phyloP scores from a whole-genome alignment of 2,113 vertebrate species.

The Philantomba maxwellii region DNA sequence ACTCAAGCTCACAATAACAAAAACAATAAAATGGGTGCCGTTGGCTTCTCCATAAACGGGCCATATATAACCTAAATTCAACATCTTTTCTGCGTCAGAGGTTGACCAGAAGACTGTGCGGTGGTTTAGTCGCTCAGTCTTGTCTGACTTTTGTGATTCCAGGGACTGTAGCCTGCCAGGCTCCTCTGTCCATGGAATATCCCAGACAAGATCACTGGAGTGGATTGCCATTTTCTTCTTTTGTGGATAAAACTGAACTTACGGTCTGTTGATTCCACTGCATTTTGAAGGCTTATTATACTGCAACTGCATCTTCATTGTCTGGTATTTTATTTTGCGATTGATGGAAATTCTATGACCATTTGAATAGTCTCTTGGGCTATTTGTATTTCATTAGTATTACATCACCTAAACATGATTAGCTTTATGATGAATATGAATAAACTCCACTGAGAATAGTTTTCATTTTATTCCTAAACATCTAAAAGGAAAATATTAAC shows the following conservation, averaged over 20 bases:
- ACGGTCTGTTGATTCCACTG: neutral
- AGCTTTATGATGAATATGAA: constrained; percentile 1
- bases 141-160: neutral
- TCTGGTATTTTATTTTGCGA: neutral
- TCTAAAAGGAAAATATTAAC: neutral
- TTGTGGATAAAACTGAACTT: constrained; percentile 30
- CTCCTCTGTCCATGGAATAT: neutral
- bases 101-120: neutral
- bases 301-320: neutral
- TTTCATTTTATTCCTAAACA: constrained; percentile 1
- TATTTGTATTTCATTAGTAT: neutral
- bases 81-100: neutral
- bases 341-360: neutral
- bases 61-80: neutral
- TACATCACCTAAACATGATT: neutral
- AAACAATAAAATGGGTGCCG: neutral
- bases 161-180: neutral
- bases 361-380: neutral
- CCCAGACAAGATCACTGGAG: neutral
- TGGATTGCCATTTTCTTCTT: constrained; percentile 10
- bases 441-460: neutral
- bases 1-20: neutral
- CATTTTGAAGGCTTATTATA: neutral
- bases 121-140: neutral
- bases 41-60: neutral